Evolutionary conservation across 2,113 vertebrate genomes (phyloP).

Genomic region (Tyto alba): DNA sequence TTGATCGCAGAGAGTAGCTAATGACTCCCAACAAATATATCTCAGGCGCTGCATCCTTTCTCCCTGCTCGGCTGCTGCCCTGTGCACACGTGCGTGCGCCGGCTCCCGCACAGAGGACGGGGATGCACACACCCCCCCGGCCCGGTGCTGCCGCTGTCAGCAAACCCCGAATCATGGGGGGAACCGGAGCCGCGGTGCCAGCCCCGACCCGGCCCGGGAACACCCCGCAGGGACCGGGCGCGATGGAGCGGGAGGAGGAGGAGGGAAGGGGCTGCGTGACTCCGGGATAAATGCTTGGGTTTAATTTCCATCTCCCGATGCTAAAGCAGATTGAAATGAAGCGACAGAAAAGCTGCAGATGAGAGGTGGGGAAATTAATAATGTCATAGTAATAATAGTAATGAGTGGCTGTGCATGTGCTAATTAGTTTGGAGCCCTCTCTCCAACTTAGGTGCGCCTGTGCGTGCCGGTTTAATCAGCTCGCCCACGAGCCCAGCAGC

Average conservation of each 20-base stretch:
- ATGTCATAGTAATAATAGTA: slow-evolving; percentile 12
- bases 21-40: slow-evolving; percentile 61
- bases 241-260: not conserved
- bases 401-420: slow-evolving; percentile 41
- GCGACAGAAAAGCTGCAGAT: not conserved
- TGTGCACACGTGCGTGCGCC: not conserved
- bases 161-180: not conserved
- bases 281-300: not conserved
- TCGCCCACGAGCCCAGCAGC: fast-evolving
- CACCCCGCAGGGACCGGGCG: fast-evolving
- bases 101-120: not conserved
- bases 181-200: not conserved
- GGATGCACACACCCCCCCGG: slow-evolving; percentile 14
- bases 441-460: not conserved
- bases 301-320: slow-evolving; percentile 1
- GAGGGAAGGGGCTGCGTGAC: not conserved
- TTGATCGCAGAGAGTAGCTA: slow-evolving; percentile 68
- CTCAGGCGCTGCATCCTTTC: not conserved
- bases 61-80: not conserved
- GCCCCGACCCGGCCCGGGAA: not conserved
- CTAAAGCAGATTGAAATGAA: not conserved
- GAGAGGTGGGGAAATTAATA: slow-evolving; percentile 63
- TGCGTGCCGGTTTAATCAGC: not conserved
- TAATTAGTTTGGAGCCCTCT: slow-evolving; percentile 32
- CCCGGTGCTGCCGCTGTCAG: not conserved